phyloP scores from a whole-genome alignment of 2,888 invertebrate genomes.

The Lepidochitona cinerea region DNA sequence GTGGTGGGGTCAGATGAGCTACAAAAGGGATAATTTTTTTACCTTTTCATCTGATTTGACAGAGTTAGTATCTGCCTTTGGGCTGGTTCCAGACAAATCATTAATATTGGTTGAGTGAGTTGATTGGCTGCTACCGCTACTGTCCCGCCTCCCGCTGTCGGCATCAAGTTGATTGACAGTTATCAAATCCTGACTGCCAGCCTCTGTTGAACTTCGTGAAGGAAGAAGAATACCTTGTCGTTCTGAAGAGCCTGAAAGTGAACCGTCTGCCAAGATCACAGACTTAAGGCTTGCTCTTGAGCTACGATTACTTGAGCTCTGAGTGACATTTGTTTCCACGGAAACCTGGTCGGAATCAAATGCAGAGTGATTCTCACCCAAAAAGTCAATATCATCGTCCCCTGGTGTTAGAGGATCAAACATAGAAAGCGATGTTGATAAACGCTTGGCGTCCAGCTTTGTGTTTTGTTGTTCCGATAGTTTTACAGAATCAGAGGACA shows the following conservation, averaged over 20 bases:
- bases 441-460: constrained; percentile 55
- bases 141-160: constrained; percentile 23
- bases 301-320: neutral
- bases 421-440: constrained; percentile 56
- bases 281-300: neutral
- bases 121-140: constrained; percentile 44
- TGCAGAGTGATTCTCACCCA: neutral
- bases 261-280: neutral
- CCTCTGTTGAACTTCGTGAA: neutral
- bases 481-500: constrained; percentile 20
- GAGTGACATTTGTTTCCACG: neutral
- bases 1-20: too few species aligned
- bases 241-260: neutral
- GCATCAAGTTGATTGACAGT: neutral
- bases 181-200: neutral
- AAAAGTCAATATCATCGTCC: neutral
- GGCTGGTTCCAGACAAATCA: constrained; percentile 11
- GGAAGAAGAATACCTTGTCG: neutral
- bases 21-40: too few species aligned
- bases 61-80: constrained; percentile 36
- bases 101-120: constrained; percentile 26
- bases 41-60: constrained; percentile 49
- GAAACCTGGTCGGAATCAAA: neutral
- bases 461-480: constrained; percentile 62
- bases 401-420: constrained; percentile 49